Evolutionary conservation across 2,797 vertebrate genomes (phyloP).

Genomic region (Periophthalmus magnuspinnatus): DNA sequence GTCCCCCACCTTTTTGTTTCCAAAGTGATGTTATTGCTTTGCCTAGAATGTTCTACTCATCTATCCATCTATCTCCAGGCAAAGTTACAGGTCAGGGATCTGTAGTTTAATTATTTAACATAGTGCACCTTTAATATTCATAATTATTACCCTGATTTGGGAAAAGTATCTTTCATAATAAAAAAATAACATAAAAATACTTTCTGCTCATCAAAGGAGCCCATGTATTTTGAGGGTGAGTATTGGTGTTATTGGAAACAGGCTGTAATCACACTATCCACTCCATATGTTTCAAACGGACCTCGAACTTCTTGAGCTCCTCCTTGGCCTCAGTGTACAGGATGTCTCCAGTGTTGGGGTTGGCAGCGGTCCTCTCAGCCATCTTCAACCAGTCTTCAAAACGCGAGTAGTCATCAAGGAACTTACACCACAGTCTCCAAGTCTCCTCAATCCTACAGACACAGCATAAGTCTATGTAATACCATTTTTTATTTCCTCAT

Average conservation of each 20-base stretch:
- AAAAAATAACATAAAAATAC: not conserved
- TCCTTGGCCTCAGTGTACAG: constrained; percentile 88
- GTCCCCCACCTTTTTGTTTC: too few species aligned
- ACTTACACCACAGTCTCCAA: constrained; percentile 91
- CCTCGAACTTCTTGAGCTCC: constrained; percentile 94
- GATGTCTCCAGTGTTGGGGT: constrained; percentile 87
- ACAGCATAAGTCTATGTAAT: not conserved
- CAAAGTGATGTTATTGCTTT: too few species aligned
- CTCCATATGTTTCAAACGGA: constrained; percentile 45
- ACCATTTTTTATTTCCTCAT: not conserved
- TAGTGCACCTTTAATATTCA: not conserved
- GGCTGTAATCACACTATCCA: not conserved
- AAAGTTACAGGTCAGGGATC: too few species aligned
- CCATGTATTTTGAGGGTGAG: not conserved
- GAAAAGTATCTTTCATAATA: not conserved
- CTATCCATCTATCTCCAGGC: too few species aligned
- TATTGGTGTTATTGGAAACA: not conserved
- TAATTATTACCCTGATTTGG: not conserved
- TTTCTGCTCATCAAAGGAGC: not conserved
- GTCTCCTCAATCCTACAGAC: constrained; percentile 90
- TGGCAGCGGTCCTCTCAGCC: constrained; percentile 83
- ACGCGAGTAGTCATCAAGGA: constrained; percentile 88
- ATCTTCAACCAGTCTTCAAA: constrained; percentile 92
- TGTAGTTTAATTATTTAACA: too few species aligned
- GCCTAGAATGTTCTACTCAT: too few species aligned